Conservation (phyloP, 1,140 invertebrate genomes). For the Diploscapter pachys region DNA sequence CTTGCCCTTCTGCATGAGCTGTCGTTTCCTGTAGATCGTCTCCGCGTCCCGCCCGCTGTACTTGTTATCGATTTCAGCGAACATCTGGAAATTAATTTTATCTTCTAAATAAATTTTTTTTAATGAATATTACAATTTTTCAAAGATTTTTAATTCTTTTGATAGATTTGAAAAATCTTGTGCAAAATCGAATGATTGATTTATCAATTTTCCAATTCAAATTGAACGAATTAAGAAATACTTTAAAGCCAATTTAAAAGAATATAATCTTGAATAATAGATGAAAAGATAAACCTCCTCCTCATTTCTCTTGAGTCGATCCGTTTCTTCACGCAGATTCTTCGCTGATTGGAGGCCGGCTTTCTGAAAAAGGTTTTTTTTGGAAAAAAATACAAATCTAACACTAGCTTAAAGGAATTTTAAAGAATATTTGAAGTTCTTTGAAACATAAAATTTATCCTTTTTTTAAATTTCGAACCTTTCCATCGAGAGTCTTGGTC, state of each 20-base stretch:
- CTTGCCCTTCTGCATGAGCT: constrained; percentile 3
- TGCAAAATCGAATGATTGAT: no score
- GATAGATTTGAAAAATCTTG: no score
- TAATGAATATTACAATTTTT: no score
- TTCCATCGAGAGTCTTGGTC: constrained; percentile 27
- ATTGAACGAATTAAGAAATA: no score
- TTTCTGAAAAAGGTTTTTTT: not conserved
- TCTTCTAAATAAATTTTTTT: no score
- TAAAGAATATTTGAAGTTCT: not conserved
- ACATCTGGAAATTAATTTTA: constrained; percentile 7
- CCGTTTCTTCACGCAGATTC: constrained; percentile 19
- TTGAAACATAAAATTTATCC: not conserved
- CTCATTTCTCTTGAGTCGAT: constrained; percentile 14
- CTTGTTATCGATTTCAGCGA: constrained; percentile 20
- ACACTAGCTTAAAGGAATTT: no score
- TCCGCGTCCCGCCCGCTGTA: constrained; percentile 26
- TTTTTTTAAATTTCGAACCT: not conserved
- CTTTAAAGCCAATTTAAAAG: no score
- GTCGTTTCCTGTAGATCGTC: constrained; percentile 14
- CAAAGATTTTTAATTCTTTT: no score
- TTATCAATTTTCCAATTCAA: no score
- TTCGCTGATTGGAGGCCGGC: constrained; percentile 20
- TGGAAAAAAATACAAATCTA: no score
- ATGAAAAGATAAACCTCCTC: constrained; percentile 3
- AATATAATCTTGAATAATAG: not conserved